Evolutionary conservation across 2,113 vertebrate genomes (phyloP).

Genomic region (Oncorhynchus tshawytscha): DNA sequence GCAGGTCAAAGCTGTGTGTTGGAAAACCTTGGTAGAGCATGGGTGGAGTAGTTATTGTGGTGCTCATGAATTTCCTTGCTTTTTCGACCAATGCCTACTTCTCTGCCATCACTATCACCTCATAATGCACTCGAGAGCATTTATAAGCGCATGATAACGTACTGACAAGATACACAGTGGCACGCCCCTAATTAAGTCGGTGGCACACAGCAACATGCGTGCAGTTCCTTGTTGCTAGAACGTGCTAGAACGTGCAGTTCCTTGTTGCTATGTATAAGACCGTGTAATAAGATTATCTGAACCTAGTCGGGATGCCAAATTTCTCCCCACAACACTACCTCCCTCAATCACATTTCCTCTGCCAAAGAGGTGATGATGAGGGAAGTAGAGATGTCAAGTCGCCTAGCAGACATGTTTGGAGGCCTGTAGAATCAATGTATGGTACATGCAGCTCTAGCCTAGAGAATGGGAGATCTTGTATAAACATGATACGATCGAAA

Average conservation of each 20-base stretch:
- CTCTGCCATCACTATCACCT: not conserved
- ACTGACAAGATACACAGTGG: not conserved
- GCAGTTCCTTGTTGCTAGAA: not conserved
- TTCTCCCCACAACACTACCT: not conserved
- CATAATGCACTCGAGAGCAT: not conserved
- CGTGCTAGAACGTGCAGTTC: not conserved
- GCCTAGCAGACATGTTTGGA: not conserved
- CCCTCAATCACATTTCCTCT: not conserved
- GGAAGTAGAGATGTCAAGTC: not conserved
- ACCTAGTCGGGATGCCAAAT: not conserved
- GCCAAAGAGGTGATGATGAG: not conserved
- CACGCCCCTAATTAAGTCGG: not conserved
- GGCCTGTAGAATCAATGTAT: too few relatives aligned
- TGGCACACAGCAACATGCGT: not conserved
- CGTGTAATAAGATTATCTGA: slow-evolving; percentile 14
- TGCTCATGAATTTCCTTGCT: too few relatives aligned
- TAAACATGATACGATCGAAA: too few relatives aligned
- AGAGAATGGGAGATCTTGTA: too few relatives aligned
- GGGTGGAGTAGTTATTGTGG: too few relatives aligned
- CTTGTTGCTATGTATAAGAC: not conserved
- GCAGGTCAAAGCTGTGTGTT: too few relatives aligned
- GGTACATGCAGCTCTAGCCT: too few relatives aligned
- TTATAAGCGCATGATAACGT: not conserved
- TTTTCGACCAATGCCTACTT: too few relatives aligned
- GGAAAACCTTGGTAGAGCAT: too few relatives aligned